Evolutionary conservation across 2,797 vertebrate species (phyloP), one percentile per base, ranked within the genome.

Genomic region (Mionectes olivaceus): DNA sequence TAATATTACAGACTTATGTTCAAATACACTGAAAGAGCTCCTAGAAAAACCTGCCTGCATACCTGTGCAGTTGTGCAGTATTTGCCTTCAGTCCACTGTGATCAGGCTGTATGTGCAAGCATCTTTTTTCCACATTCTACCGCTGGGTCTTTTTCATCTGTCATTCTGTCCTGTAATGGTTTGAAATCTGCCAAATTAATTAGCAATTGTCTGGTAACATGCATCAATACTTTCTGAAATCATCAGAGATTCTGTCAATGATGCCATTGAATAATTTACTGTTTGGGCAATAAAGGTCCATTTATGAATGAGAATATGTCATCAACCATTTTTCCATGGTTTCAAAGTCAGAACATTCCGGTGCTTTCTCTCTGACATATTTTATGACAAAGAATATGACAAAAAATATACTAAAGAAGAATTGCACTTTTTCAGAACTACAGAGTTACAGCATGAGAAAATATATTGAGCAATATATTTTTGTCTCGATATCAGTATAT

Each of bases 31-130:
- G 44, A 50, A 90, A 24, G 22, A 56, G 12, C 59, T 86, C 47
- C 55, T 47, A 23, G 0, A 2, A 30, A 76, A 90, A 10, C 3
- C 11, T 70, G 15, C 35, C 37, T 8, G 1, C 3, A 0, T 22
- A 19, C 21, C 28, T 68, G 2, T 4, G 59, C 56, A 4, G 0
- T 39, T 53, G 32, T 53, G 37, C 37, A 21, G 8, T 24, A 39
- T 68, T 91, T 9, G 3, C 27, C 61, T 9, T 61, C 63, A n/a
- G 46, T 57, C 69, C 43, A 18, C 27, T 4, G 0, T 32, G 24
- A 49, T 78, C 35, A 32, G 12, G 5, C 50, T 91, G 0, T 55
- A 14, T 16, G 4, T 60, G 37, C 35, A 78, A 68, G 77, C 9
- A 19, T 11, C 17, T 33, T 43, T 64, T 43, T 4, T 2, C 19